Evolutionary conservation across 1,140 invertebrate species (phyloP).

Genomic region (Brevipalpus yothersi): DNA sequence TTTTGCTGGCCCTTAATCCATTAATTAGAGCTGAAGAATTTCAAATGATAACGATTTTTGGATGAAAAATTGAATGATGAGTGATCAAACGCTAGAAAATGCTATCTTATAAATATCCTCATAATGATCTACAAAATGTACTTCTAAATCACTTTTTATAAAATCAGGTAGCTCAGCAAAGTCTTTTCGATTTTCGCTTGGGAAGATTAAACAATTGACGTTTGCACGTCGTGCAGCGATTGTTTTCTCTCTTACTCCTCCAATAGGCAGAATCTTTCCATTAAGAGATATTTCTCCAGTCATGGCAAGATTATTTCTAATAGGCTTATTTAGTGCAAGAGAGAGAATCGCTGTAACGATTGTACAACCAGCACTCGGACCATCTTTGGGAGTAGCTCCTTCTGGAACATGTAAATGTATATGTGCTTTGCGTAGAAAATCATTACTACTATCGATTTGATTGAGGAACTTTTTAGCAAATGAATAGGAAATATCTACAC

Average conservation of each 20-base stretch:
- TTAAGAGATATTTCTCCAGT: slow-evolving; percentile 92
- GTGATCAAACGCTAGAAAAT: slow-evolving; percentile 26
- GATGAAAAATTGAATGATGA: too few relatives aligned
- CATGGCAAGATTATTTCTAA: slow-evolving; percentile 74
- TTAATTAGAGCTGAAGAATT: too few relatives aligned
- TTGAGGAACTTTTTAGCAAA: slow-evolving; percentile 60
- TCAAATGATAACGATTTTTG: too few relatives aligned
- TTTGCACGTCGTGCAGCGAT: slow-evolving; percentile 88
- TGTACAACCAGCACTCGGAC: slow-evolving; percentile 83
- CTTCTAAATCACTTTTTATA: slow-evolving; percentile 71
- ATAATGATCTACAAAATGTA: slow-evolving; percentile 72
- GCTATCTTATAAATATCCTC: slow-evolving; percentile 60
- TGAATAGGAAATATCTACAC: slow-evolving; percentile 71
- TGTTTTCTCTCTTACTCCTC: slow-evolving; percentile 96
- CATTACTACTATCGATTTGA: slow-evolving; percentile 36
- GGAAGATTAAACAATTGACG: slow-evolving; percentile 67
- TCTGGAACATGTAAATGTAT: slow-evolving; percentile 83
- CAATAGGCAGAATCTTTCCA: slow-evolving; percentile 84
- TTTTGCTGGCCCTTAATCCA: too few relatives aligned
- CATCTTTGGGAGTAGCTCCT: slow-evolving; percentile 94
- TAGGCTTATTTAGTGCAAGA: slow-evolving; percentile 46
- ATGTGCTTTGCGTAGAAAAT: slow-evolving; percentile 48
- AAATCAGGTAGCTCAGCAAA: slow-evolving; percentile 75
- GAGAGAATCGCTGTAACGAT: slow-evolving; percentile 82
- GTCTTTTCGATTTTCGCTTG: slow-evolving; percentile 88